Conservation (phyloP, 2,888 invertebrate species). For the Andricus quercusramuli region DNA sequence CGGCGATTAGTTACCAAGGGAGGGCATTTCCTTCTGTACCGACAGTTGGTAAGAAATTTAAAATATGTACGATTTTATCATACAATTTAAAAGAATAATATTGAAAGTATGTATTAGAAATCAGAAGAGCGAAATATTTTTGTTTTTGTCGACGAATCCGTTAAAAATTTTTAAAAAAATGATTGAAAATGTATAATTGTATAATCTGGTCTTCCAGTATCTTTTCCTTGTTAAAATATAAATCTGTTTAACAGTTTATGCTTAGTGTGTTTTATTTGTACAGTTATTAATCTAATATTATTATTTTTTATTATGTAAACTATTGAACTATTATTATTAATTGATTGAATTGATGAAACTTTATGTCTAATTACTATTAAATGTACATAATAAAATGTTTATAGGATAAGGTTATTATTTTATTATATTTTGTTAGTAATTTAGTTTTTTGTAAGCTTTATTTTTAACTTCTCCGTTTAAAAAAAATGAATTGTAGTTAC, state of each 20-base stretch:
- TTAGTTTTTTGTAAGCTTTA: constrained; percentile 31
- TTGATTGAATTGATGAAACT: constrained; percentile 45
- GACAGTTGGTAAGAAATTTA: constrained; percentile 9
- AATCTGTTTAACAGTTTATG: neutral
- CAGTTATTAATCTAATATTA: constrained; percentile 51
- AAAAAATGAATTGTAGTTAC: neutral
- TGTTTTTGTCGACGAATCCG: constrained; percentile 18
- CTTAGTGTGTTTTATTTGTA: constrained; percentile 27
- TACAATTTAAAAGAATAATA: neutral
- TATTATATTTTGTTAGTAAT: constrained; percentile 57
- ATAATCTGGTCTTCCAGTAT: constrained; percentile 5
- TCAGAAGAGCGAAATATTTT: constrained; percentile 3
- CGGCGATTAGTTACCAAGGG: constrained; percentile 26
- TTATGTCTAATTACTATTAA: constrained; percentile 58
- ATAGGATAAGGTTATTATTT: constrained; percentile 54
- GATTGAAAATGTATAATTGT: constrained; percentile 1
- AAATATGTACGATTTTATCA: neutral
- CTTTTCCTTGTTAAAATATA: constrained; percentile 21
- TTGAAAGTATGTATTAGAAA: neutral
- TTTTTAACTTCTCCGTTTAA: neutral
- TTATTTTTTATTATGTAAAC: constrained; percentile 53
- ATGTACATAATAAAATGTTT: constrained; percentile 61
- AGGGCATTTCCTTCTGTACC: constrained; percentile 15
- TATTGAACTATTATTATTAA: constrained; percentile 53
- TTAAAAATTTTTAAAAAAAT: neutral